Percentiles rank a stretch among this genome's conserved stretches.
Conservation (phyloP, 2,888 invertebrate genomes). For the Drosophila putrida region DNA sequence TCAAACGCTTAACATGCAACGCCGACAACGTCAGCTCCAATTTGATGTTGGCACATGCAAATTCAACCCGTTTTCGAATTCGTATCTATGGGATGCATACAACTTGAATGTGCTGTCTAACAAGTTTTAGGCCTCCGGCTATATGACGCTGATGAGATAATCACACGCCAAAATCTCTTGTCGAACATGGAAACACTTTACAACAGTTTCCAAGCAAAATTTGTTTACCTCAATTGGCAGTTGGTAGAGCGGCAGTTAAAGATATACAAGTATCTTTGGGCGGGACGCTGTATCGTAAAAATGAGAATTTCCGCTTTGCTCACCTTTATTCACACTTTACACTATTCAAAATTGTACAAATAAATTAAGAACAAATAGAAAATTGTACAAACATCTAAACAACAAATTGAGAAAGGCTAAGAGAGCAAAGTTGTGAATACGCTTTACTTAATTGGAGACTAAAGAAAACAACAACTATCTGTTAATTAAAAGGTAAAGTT, state of each 20-base stretch:
- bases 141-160: constrained; percentile 69
- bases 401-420: neutral
- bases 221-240: constrained; percentile 9
- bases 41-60: constrained; percentile 77
- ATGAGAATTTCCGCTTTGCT: constrained; percentile 38
- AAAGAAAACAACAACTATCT: neutral
- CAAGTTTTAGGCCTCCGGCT: constrained; percentile 51
- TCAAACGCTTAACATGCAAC: constrained; percentile 73
- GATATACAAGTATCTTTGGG: constrained; percentile 25
- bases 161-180: constrained; percentile 69
- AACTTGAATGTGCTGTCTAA: constrained; percentile 39
- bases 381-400: neutral
- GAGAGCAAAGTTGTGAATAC: neutral
- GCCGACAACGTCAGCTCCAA: constrained; percentile 60
- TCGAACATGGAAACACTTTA: constrained; percentile 68
- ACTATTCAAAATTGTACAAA: constrained; percentile 22
- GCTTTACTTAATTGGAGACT: neutral
- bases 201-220: constrained; percentile 25
- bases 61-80: constrained; percentile 48
- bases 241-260: constrained; percentile 8
- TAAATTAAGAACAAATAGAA: constrained; percentile 14
- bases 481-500: neutral
- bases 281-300: constrained; percentile 12
- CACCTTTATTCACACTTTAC: constrained; percentile 40
- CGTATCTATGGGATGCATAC: constrained; percentile 47